Percentiles rank a stretch among this genome's conserved stretches.
phyloP scores from a whole-genome alignment of 1,140 invertebrate genomes.

The Halotydeus destructor region DNA sequence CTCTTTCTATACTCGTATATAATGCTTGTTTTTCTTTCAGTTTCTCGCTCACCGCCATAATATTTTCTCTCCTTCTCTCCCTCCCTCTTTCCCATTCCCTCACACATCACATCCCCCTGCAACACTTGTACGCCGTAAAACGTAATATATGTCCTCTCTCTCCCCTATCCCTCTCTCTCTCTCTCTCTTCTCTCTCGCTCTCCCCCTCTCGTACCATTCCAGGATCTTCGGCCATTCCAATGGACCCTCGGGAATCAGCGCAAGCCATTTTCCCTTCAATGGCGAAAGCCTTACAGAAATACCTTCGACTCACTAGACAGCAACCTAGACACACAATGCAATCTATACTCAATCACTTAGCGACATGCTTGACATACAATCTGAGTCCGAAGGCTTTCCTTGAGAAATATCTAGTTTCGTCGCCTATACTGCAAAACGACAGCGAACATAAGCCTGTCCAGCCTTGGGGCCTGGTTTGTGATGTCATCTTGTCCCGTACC shows the following conservation, averaged over 20 bases:
- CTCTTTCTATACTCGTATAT: too few species aligned
- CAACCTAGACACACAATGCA: conserved; percentile 86
- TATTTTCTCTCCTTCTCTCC: too few species aligned
- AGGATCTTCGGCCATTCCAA: conserved; percentile 39
- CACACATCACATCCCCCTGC: too few species aligned
- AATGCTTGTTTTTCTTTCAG: too few species aligned
- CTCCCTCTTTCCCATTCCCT: too few species aligned
- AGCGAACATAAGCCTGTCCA: conserved; percentile 30
- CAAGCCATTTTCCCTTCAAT: conserved; percentile 91
- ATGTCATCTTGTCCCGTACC: conserved; percentile 61
- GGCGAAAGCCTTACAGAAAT: conserved; percentile 84
- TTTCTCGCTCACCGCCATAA: too few species aligned
- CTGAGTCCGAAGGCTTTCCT: conserved; percentile 78
- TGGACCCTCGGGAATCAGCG: conserved; percentile 85
- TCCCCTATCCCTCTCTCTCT: not conserved
- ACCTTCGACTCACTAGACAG: conserved; percentile 76
- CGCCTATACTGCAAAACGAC: conserved; percentile 39
- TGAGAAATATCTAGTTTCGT: conserved; percentile 52
- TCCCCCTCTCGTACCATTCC: too few species aligned
- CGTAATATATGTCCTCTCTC: not conserved
- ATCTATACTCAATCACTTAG: conserved; percentile 62
- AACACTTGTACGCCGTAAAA: not conserved
- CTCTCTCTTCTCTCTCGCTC: not conserved
- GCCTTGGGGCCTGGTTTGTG: conserved; percentile 72
- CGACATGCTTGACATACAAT: conserved; percentile 72